These are phyloP conservation scores for Maconellicoccus hirsutus DNA, from an alignment of 1,140 invertebrate species.

Conservation along the genomic window DNA sequence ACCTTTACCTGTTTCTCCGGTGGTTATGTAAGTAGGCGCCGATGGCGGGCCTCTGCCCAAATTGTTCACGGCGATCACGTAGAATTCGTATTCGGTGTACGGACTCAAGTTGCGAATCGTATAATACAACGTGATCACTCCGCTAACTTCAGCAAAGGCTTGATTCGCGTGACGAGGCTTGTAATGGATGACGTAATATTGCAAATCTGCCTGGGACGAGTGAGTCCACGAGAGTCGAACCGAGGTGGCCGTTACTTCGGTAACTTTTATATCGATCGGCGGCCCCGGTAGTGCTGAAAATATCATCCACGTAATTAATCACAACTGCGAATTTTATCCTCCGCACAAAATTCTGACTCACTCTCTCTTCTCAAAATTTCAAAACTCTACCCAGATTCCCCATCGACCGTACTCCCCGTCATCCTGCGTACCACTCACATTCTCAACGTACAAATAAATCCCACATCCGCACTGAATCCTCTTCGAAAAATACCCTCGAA, in stretches of 20 bases:
- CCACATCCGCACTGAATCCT: too few species aligned
- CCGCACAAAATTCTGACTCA: too few species aligned
- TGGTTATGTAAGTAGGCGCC: conserved; percentile 74
- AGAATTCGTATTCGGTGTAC: conserved; percentile 94
- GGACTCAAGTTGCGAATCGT: conserved; percentile 77
- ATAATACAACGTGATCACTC: conserved; percentile 85
- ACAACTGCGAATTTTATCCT: too few species aligned
- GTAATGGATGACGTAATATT: conserved; percentile 91
- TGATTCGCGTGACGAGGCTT: conserved; percentile 71
- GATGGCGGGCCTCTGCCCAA: conserved; percentile 82
- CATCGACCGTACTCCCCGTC: too few species aligned
- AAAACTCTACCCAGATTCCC: too few species aligned
- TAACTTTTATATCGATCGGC: conserved; percentile 73
- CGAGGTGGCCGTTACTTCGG: conserved; percentile 84
- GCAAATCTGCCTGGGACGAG: conserved; percentile 67
- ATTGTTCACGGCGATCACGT: conserved; percentile 85
- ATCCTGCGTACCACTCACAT: too few species aligned
- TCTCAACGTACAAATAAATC: too few species aligned
- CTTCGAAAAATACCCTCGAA: too few species aligned
- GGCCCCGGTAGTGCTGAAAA: conserved; percentile 70
- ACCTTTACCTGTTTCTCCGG: conserved; percentile 94
- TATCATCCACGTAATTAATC: neutral
- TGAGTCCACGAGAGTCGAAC: conserved; percentile 85
- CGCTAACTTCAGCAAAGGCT: conserved; percentile 76
- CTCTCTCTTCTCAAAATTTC: too few species aligned